These are phyloP conservation scores for Oasisia sp. DNA, from an alignment of 2,888 invertebrate genomes.

Conservation along the genomic window DNA sequence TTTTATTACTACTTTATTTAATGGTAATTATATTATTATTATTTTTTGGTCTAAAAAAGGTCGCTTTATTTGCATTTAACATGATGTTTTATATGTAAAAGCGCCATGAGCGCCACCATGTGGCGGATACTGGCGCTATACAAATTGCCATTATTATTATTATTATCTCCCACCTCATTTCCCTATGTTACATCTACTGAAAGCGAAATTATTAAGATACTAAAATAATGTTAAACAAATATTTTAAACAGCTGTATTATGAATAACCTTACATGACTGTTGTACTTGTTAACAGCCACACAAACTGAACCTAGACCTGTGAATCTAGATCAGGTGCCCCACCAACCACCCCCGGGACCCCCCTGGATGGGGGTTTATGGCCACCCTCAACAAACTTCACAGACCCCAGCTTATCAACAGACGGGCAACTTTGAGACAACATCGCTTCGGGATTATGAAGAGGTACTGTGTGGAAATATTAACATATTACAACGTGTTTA, in stretches of 20 bases:
- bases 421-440: neutral
- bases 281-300: constrained; percentile 25
- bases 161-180: no score
- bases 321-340: constrained; percentile 32
- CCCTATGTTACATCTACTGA: no score
- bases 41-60: no score
- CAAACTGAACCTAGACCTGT: constrained; percentile 39
- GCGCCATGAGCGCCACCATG: no score
- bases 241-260: no score
- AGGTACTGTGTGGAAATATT: neutral
- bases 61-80: no score
- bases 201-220: neutral
- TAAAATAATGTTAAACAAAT: no score
- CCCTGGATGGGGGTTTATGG: neutral
- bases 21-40: no score
- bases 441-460: neutral
- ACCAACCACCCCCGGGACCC: constrained; percentile 27
- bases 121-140: no score
- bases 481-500: neutral
- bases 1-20: no score
- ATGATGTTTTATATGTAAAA: no score
- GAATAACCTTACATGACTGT: neutral
- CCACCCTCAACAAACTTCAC: neutral
- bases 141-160: no score
- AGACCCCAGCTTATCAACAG: neutral